Base-by-base conservation (phyloP, 2,888 invertebrate species). In the Cryptocephalus moraei region DNA sequence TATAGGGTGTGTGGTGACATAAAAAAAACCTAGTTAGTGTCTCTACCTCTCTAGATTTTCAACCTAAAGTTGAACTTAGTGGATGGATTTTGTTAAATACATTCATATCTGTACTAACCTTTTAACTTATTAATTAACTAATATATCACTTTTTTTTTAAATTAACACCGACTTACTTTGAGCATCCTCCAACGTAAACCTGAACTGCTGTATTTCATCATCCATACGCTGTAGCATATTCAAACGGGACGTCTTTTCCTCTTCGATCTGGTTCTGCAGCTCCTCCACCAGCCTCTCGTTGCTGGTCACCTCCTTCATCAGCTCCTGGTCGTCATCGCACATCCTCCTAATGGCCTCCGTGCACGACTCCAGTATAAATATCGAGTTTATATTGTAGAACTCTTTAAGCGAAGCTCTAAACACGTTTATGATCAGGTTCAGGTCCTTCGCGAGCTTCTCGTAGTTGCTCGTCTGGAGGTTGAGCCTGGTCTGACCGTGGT, bases 361-460 rank as follows among this genome's bases (percentile, higher is more conserved):
- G 2, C 49, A 45, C 0, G 45, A 34, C 6, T 41, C 43, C n/a
- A 58, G 33, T 8, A 36, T 11, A 11, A 40, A 31, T 31, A 45
- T 53, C 4, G 47, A 52, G 0, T 53, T 52, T 9, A 11, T 14
- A 12, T 14, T 46, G 14, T 41, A 40, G 9, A 59, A 46, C 49
- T 61, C 61, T 1, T 48, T 42, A 9, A 34, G 48, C 1, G 52
- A 39, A 11, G 58, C 53, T 12, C 38, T 48, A 3, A 59, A 36
- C n/a, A 60, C 44, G 13, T 47, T 46, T 11, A 56, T 50, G 2
- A 60, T 3, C 13, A 41, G 44, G 38, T 54, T 56, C 8, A 61
- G 56, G 39, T 61, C 59, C 32, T 51, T 53, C 1, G 60, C 56
- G 6, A 62, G 32, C 48, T 62, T 62, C 12, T 57, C 57, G 13